Conservation (phyloP, 2,797 vertebrate genomes). For the Ataeniobius toweri region DNA sequence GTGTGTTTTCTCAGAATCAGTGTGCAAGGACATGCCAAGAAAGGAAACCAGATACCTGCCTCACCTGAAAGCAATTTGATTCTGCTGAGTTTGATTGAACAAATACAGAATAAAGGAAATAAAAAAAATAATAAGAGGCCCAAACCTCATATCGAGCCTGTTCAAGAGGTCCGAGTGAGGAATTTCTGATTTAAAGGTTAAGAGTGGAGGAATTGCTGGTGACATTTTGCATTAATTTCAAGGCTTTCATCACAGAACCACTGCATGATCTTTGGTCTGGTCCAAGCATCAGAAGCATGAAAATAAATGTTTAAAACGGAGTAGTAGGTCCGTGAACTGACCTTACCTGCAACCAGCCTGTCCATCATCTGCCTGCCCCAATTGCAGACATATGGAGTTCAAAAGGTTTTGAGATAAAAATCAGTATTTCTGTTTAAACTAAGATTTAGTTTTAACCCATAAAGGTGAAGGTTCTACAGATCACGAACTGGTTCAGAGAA, state of each 20-base stretch:
- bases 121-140: neutral
- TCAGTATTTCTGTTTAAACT: neutral
- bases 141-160: neutral
- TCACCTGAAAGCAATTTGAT: slow-evolving; percentile 23
- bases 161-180: neutral
- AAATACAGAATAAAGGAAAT: neutral
- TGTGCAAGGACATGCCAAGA: slow-evolving; percentile 27
- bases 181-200: neutral
- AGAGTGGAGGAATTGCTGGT: neutral
- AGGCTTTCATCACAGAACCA: slow-evolving; percentile 5
- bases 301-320: too few relatives aligned
- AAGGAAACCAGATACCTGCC: slow-evolving; percentile 37
- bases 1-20: slow-evolving; percentile 47
- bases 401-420: neutral
- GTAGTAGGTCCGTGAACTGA: too few relatives aligned
- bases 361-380: too few relatives aligned
- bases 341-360: too few relatives aligned
- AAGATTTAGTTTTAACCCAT: neutral
- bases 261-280: neutral
- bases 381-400: too few relatives aligned
- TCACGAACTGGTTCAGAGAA: neutral
- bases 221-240: neutral
- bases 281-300: neutral
- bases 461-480: neutral
- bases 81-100: neutral